Evolutionary conservation across 2,888 invertebrate species (phyloP).

Genomic region (Synergus laeviventris): DNA sequence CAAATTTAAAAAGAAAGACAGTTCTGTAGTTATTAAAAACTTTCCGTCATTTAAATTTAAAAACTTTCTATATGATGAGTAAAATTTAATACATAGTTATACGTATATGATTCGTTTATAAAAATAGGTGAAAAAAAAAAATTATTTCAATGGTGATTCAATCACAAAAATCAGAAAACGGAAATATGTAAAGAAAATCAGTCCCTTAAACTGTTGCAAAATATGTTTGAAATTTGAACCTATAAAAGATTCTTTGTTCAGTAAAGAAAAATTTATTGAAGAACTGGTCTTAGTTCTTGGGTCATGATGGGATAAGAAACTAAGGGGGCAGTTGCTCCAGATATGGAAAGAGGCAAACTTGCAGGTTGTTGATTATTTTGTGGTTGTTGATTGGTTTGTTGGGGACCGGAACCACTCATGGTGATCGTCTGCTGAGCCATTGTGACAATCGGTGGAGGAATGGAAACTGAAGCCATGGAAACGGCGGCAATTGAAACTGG

Average conservation of each 20-base stretch:
- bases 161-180: not conserved
- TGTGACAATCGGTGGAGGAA: slow-evolving; percentile 79
- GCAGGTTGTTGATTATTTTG: slow-evolving; percentile 75
- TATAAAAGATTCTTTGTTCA: not conserved
- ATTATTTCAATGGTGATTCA: not conserved
- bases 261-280: slow-evolving; percentile 43
- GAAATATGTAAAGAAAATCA: not conserved
- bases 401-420: slow-evolving; percentile 74
- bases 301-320: slow-evolving; percentile 84
- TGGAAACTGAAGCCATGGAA: slow-evolving; percentile 78
- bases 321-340: slow-evolving; percentile 80
- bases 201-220: not conserved
- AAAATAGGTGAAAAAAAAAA: not conserved
- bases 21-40: not conserved
- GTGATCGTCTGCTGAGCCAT: slow-evolving; percentile 77
- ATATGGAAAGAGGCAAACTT: slow-evolving; percentile 78
- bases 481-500: slow-evolving; percentile 80
- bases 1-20: no score
- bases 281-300: slow-evolving; percentile 76
- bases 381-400: slow-evolving; percentile 71
- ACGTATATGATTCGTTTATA: no score
- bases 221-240: not conserved
- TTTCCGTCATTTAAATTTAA: not conserved
- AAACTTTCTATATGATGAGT: not conserved
- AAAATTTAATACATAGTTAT: not conserved